phyloP scores from a whole-genome alignment of 1,140 invertebrate species.

The Procambarus virginalis region DNA sequence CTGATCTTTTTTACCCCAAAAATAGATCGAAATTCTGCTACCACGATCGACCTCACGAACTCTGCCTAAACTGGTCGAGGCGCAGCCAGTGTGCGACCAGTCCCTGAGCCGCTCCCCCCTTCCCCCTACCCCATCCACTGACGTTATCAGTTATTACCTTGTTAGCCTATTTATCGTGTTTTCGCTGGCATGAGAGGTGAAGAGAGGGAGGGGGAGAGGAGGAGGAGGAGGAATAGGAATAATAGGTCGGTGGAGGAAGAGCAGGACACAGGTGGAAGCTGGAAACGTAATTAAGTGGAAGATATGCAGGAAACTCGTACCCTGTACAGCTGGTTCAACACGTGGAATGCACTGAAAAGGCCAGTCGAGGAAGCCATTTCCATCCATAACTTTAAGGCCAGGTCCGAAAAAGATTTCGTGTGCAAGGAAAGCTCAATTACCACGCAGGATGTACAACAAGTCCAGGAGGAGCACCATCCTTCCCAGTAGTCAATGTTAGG shows the following conservation, averaged over 20 bases:
- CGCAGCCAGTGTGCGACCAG: neutral
- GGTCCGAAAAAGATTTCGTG: neutral
- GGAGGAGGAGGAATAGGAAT: neutral
- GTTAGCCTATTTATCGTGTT: conserved; percentile 34
- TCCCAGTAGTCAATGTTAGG: too few relatives aligned
- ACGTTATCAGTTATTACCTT: conserved; percentile 36
- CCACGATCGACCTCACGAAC: neutral
- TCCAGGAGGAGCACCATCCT: too few relatives aligned
- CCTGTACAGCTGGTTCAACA: too few relatives aligned
- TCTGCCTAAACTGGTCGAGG: neutral
- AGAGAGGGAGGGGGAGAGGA: neutral
- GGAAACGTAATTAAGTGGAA: neutral
- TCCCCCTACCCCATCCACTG: conserved; percentile 2
- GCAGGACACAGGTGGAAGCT: neutral
- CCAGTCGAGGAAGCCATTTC: too few relatives aligned
- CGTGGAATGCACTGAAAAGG: too few relatives aligned
- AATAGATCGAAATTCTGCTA: neutral
- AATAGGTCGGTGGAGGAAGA: neutral
- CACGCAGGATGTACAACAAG: too few relatives aligned
- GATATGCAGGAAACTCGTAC: neutral
- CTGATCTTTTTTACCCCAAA: too few relatives aligned
- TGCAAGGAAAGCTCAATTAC: neutral
- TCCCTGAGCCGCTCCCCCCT: neutral
- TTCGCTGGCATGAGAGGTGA: conserved; percentile 13
- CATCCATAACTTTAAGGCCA: too few relatives aligned